Percentiles rank a stretch among this genome's conserved stretches.
Conservation (phyloP, 2,113 vertebrate species). For the Equus quagga region DNA sequence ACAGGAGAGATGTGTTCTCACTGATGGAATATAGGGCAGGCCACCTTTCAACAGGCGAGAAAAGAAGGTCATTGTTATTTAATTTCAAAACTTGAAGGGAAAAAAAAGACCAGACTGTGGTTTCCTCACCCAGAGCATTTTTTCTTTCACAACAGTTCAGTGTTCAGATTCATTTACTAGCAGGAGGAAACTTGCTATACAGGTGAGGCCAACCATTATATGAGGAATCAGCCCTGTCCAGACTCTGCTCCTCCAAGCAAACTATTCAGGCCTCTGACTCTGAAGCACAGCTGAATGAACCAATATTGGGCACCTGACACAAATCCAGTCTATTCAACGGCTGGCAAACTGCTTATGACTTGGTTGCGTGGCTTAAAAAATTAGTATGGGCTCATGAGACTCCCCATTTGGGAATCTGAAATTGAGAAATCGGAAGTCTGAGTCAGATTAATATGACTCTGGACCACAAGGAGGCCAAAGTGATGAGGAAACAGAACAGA, state of each 20-base stretch:
- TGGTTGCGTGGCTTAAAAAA: conserved; percentile 22
- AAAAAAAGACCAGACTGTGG: neutral
- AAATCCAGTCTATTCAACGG: neutral
- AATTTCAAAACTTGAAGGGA: conserved; percentile 29
- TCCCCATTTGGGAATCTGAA: neutral
- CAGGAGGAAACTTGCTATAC: neutral
- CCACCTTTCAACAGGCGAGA: neutral
- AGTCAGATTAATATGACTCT: neutral
- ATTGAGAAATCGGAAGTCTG: conserved; percentile 25
- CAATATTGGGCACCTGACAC: neutral
- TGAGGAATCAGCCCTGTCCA: neutral
- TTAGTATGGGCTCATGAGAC: neutral
- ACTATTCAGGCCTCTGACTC: neutral
- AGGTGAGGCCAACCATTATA: neutral
- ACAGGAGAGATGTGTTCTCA: neutral
- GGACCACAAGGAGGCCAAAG: neutral
- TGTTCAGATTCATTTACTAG: neutral
- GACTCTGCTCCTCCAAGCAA: neutral
- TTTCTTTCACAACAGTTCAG: neutral
- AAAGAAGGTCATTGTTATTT: neutral
- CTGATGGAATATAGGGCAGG: neutral
- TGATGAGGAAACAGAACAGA: neutral
- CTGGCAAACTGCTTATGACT: neutral
- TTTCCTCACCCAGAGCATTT: neutral
- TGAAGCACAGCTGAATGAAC: neutral